Conservation (phyloP, 2,797 vertebrate genomes). For the Sebastiscus albofasciatus region DNA sequence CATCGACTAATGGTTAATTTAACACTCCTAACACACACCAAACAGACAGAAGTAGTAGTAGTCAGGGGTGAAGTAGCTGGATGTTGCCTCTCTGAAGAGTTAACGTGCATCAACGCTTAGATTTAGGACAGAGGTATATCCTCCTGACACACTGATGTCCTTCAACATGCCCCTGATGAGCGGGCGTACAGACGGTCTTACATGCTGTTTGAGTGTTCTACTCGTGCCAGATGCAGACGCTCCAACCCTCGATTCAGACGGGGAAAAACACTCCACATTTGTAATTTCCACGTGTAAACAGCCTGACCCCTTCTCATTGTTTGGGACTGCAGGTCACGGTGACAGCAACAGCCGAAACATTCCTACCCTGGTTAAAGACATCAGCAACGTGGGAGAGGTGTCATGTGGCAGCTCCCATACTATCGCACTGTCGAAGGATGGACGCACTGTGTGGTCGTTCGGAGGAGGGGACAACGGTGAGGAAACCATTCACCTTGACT, state of each 20-base stretch:
- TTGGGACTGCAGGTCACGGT: slow-evolving; percentile 79
- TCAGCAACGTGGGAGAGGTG: slow-evolving; percentile 87
- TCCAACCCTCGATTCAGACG: neutral
- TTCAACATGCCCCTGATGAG: neutral
- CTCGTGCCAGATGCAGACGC: neutral
- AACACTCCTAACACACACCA: too few species aligned
- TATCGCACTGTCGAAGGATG: slow-evolving; percentile 86
- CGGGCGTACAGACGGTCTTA: too few species aligned
- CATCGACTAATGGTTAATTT: too few species aligned
- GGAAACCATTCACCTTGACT: neutral
- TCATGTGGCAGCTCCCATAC: slow-evolving; percentile 88
- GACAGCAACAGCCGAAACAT: slow-evolving; percentile 89
- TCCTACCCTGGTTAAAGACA: slow-evolving; percentile 87
- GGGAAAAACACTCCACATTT: neutral
- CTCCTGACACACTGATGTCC: neutral
- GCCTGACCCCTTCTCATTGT: neutral
- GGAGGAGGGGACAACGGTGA: slow-evolving; percentile 88
- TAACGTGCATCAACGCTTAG: too few species aligned
- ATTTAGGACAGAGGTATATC: neutral
- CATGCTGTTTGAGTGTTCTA: too few species aligned
- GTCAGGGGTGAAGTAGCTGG: neutral
- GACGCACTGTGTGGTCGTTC: slow-evolving; percentile 87
- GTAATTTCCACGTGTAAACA: neutral
- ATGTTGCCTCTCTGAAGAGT: neutral
- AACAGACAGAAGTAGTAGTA: too few species aligned